A percentile compares a stretch with the other conserved stretches of the same genome.
Conservation (phyloP, 2,888 invertebrate genomes). For the Phortica magna region DNA sequence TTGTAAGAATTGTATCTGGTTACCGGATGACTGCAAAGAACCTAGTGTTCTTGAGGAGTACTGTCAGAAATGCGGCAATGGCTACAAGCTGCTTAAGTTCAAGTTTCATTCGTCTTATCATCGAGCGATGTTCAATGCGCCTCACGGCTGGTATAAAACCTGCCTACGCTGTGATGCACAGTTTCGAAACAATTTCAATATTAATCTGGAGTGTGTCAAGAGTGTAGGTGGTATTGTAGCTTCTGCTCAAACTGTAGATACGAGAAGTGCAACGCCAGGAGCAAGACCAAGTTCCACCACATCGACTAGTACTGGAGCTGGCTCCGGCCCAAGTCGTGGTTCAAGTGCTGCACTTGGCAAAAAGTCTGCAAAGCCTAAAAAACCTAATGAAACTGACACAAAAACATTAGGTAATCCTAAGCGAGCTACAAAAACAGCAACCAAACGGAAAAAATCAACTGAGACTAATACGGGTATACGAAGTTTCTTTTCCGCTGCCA, state of each 20-base stretch:
- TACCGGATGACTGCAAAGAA: slow-evolving; percentile 85
- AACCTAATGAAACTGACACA: slow-evolving; percentile 31
- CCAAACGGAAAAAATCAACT: slow-evolving; percentile 24
- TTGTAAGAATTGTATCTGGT: slow-evolving; percentile 90
- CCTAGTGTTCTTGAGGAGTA: slow-evolving; percentile 85
- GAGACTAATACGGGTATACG: slow-evolving; percentile 45
- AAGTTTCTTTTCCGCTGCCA: slow-evolving; percentile 54
- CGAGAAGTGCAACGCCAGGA: neutral
- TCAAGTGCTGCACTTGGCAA: neutral
- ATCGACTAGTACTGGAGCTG: neutral
- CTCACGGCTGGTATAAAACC: slow-evolving; percentile 72
- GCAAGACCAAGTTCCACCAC: neutral
- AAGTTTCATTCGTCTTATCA: slow-evolving; percentile 65
- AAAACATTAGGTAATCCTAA: slow-evolving; percentile 33
- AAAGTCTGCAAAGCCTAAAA: slow-evolving; percentile 32
- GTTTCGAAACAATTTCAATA: slow-evolving; percentile 73
- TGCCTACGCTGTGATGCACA: slow-evolving; percentile 75
- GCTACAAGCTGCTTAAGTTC: slow-evolving; percentile 67
- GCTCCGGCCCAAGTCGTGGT: neutral
- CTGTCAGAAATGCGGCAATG: slow-evolving; percentile 80
- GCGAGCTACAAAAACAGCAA: slow-evolving; percentile 17
- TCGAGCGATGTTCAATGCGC: slow-evolving; percentile 69
- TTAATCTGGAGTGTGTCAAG: slow-evolving; percentile 74
- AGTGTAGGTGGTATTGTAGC: slow-evolving; percentile 71
- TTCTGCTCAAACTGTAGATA: slow-evolving; percentile 35